Evolutionary conservation across 2,888 invertebrate species (phyloP).

Genomic region (Thumatha senex): DNA sequence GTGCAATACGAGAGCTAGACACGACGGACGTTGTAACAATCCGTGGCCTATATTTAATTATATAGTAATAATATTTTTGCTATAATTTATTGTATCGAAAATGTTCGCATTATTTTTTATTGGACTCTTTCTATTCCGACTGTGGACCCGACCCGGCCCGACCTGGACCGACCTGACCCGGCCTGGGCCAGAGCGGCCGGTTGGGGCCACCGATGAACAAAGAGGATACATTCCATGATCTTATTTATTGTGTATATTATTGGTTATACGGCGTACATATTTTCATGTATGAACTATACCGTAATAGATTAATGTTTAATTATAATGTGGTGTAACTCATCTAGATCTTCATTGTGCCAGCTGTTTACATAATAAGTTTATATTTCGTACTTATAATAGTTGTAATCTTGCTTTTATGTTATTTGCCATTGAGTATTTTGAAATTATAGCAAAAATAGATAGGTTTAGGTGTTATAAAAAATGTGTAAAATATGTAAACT

Average conservation of each 20-base stretch:
- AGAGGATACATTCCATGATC: constrained; percentile 80
- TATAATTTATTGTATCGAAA: constrained; percentile 75
- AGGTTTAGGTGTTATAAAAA: constrained; percentile 52
- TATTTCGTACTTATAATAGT: constrained; percentile 78
- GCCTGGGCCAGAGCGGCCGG: no score
- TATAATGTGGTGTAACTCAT: constrained; percentile 72
- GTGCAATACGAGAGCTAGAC: background rate
- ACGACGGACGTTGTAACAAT: constrained; percentile 32
- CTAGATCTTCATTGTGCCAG: constrained; percentile 83
- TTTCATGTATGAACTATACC: constrained; percentile 75
- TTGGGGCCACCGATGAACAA: constrained; percentile 51
- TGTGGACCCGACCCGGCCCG: constrained; percentile 40
- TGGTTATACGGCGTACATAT: constrained; percentile 74
- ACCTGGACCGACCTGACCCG: no score
- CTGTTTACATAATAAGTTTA: constrained; percentile 76
- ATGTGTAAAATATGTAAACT: constrained; percentile 76
- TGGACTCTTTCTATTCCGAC: constrained; percentile 59
- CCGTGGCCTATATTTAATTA: constrained; percentile 49
- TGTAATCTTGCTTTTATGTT: constrained; percentile 75
- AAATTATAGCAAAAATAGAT: constrained; percentile 79
- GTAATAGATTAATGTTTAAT: constrained; percentile 63
- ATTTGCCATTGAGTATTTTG: constrained; percentile 68
- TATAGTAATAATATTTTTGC: constrained; percentile 78
- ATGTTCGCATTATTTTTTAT: constrained; percentile 72
- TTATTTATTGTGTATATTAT: constrained; percentile 83